Conservation (phyloP, 2,797 vertebrate species). For the Acipenser ruthenus region DNA sequence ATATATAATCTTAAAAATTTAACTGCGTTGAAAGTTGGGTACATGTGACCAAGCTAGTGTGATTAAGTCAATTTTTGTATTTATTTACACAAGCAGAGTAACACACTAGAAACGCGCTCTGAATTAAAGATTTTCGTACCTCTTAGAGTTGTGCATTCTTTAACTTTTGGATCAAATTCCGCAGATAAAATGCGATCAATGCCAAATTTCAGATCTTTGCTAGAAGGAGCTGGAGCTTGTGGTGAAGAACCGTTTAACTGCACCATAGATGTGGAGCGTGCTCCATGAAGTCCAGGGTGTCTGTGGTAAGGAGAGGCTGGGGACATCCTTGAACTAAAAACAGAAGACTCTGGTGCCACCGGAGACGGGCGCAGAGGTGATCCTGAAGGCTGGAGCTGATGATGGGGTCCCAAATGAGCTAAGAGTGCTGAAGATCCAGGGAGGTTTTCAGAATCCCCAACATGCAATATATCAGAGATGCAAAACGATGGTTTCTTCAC, state of each 20-base stretch:
- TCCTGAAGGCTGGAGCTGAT: slow-evolving; percentile 58
- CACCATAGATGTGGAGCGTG: slow-evolving; percentile 50
- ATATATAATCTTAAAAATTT: no score
- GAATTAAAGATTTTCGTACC: slow-evolving; percentile 53
- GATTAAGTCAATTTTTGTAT: no score
- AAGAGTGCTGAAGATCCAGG: slow-evolving; percentile 71
- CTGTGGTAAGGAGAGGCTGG: slow-evolving; percentile 74
- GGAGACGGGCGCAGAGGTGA: slow-evolving; percentile 86
- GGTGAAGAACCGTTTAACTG: slow-evolving; percentile 49
- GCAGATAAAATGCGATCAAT: slow-evolving; percentile 93
- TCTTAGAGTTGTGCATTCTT: slow-evolving; percentile 83
- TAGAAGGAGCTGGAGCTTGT: slow-evolving; percentile 71
- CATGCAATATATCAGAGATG: slow-evolving; percentile 93
- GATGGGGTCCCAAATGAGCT: slow-evolving; percentile 71
- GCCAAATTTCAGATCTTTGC: slow-evolving; percentile 96
- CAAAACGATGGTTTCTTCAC: slow-evolving; percentile 93
- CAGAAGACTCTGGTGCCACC: slow-evolving; percentile 67
- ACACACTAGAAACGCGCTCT: no score
- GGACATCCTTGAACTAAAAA: slow-evolving; percentile 70
- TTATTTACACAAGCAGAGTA: no score
- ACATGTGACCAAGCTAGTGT: no score
- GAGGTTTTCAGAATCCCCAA: slow-evolving; percentile 75
- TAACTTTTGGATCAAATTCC: slow-evolving; percentile 90
- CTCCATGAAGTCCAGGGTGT: slow-evolving; percentile 62
- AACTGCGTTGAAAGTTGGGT: no score